Base-by-base conservation (phyloP, 2,113 vertebrate genomes). In the Panurus biarmicus region DNA sequence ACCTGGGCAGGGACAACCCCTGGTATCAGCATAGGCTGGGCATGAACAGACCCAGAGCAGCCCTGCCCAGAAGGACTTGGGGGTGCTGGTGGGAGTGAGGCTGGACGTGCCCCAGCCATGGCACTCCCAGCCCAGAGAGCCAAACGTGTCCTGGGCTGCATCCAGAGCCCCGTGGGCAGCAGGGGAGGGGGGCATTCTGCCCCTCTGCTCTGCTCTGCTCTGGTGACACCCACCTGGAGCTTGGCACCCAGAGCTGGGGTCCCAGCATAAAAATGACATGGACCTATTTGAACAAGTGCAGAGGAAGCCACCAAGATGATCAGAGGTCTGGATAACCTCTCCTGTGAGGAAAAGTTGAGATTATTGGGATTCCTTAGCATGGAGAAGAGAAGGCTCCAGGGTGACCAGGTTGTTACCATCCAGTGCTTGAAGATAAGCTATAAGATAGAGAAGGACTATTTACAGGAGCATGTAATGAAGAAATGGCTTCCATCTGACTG, bases 1-100 rank as follows among this genome's bases (percentile, higher is more conserved):
- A 7, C 20, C 40, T 24, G n/a, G 14, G 14, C 1, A 2, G 6
- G 60, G 3, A 5, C 42, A 74, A 3, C 4, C 28, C 24, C 29
- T 1, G 2, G 12, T 29, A 20, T 2, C 40, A 40, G 20, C 35
- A 12, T 15, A 65, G n/a, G 22, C 22, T 62, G 67, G 26, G 33
- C 5, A 24, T 36, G 38, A 18, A 5, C 26, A 45, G 38, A 9
- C 7, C 17, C 9, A 64, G 48, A 40, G 50, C 50, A 56, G 69
- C n/a, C 28, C 28, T 73, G 69, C 29, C 29, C n/a, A 85, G 50
- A 6, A 40, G 50, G 50, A 8, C 23, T 5, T 47, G 69, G 38
- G 58, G 48, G 28, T 73, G 58, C 48, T 84, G 42, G 50, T 56
- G 31, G 36, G 35, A 45, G 61, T n/a, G 56, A 42, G 36, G 54